phyloP scores from a whole-genome alignment of 1,140 invertebrate genomes.

The Platyura marginata region DNA sequence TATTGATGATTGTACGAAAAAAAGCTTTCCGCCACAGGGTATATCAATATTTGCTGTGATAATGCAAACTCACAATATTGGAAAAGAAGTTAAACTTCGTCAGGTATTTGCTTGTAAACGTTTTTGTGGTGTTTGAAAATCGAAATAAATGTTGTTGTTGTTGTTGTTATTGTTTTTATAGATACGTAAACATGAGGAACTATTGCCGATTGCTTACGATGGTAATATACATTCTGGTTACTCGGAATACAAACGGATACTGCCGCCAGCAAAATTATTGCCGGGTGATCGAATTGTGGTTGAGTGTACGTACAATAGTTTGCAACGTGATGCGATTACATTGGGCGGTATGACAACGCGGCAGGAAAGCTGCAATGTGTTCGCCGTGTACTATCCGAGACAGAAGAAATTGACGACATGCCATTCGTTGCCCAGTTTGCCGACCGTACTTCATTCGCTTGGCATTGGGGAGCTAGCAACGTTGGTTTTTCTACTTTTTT shows the following conservation, averaged over 20 bases:
- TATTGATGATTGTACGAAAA: slow-evolving; percentile 35
- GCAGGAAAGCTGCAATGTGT: slow-evolving; percentile 45
- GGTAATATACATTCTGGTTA: slow-evolving; percentile 38
- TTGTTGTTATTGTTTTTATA: slow-evolving; percentile 12
- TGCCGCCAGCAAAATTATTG: slow-evolving; percentile 29
- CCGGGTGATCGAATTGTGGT: slow-evolving; percentile 41
- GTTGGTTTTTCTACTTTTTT: background rate
- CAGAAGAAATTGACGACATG: slow-evolving; percentile 36
- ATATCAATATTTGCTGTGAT: slow-evolving; percentile 43
- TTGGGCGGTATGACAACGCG: slow-evolving; percentile 40
- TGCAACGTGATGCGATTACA: slow-evolving; percentile 33
- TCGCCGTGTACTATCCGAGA: slow-evolving; percentile 44
- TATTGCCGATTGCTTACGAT: slow-evolving; percentile 35
- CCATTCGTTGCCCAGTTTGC: slow-evolving; percentile 38
- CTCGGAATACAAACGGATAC: slow-evolving; percentile 35
- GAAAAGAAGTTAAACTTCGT: slow-evolving; percentile 32
- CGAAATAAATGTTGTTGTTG: background rate
- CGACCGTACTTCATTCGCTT: slow-evolving; percentile 38
- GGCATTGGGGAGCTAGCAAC: slow-evolving; percentile 34
- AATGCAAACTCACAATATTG: slow-evolving; percentile 40
- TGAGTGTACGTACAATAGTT: slow-evolving; percentile 45
- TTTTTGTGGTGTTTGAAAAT: background rate
- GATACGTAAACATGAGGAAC: slow-evolving; percentile 30
- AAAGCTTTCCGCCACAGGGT: slow-evolving; percentile 32
- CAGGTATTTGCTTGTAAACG: slow-evolving; percentile 23